Conservation (phyloP, 2,888 invertebrate genomes). For the Seira sanloemensis region DNA sequence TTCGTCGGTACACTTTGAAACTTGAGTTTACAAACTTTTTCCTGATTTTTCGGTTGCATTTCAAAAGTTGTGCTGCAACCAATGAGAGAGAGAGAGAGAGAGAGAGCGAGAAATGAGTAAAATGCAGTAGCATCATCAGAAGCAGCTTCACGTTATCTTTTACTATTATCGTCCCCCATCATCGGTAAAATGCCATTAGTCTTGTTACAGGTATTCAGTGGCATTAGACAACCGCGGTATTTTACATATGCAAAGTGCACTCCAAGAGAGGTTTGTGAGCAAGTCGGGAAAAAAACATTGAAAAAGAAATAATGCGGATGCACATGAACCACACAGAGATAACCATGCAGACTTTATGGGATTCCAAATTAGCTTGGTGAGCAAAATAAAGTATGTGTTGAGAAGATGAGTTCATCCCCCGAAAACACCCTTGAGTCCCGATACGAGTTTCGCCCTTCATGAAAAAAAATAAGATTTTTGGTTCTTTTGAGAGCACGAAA, state of each 20-base stretch:
- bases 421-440: constrained; percentile 36
- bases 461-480: too few species aligned
- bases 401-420: constrained; percentile 57
- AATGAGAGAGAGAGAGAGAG: too few species aligned
- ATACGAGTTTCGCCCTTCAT: constrained; percentile 13
- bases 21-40: constrained; percentile 40
- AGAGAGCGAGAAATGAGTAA: constrained; percentile 8
- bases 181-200: constrained; percentile 30
- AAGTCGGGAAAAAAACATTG: background rate
- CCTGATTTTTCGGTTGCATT: constrained; percentile 22
- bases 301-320: constrained; percentile 9
- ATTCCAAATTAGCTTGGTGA: constrained; percentile 24
- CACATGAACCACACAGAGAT: constrained; percentile 7
- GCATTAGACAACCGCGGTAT: background rate
- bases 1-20: constrained; percentile 53
- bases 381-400: constrained; percentile 40
- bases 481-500: too few species aligned
- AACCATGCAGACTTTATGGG: constrained; percentile 45
- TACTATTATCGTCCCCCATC: constrained; percentile 28
- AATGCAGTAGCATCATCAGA: constrained; percentile 18
- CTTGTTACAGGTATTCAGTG: constrained; percentile 22
- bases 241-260: background rate
- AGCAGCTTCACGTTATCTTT: constrained; percentile 9
- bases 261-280: background rate
- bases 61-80: constrained; percentile 14